Evolutionary conservation across 2,888 invertebrate species (phyloP).

Genomic region (Dryobota labecula): DNA sequence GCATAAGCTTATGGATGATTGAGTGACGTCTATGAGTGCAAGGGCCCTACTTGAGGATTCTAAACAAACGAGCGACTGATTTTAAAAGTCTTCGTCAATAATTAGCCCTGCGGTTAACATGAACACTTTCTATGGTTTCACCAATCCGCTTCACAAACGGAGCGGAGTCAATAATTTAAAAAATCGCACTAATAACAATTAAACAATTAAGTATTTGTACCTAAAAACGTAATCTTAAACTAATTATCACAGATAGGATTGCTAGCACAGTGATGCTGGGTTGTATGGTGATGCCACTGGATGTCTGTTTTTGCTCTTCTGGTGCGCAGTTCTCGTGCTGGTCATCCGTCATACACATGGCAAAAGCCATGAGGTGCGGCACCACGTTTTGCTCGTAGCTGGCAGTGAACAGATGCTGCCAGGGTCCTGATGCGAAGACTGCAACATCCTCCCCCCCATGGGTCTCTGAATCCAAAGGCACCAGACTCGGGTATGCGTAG

Average conservation of each 20-base stretch:
- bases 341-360: conserved; percentile 92
- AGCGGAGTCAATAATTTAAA: background rate
- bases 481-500: conserved; percentile 91
- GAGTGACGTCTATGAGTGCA: background rate
- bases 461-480: conserved; percentile 92
- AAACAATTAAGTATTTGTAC: conserved; percentile 50
- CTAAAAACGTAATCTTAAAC: conserved; percentile 65
- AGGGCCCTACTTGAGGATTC: background rate
- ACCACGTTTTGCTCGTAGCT: conserved; percentile 94
- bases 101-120: background rate
- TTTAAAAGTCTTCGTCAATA: background rate
- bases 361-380: conserved; percentile 94
- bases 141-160: background rate
- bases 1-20: background rate
- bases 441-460: conserved; percentile 95
- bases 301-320: conserved; percentile 24
- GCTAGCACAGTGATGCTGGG: conserved; percentile 60
- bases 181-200: conserved; percentile 18
- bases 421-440: conserved; percentile 93
- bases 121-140: background rate
- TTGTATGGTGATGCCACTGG: conserved; percentile 26
- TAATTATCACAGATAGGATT: conserved; percentile 74
- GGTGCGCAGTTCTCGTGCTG: conserved; percentile 83
- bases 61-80: background rate
- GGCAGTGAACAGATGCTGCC: conserved; percentile 95